Evolutionary conservation across 2,113 vertebrate genomes (phyloP).

Genomic region (Cyrtonyx montezumae): DNA sequence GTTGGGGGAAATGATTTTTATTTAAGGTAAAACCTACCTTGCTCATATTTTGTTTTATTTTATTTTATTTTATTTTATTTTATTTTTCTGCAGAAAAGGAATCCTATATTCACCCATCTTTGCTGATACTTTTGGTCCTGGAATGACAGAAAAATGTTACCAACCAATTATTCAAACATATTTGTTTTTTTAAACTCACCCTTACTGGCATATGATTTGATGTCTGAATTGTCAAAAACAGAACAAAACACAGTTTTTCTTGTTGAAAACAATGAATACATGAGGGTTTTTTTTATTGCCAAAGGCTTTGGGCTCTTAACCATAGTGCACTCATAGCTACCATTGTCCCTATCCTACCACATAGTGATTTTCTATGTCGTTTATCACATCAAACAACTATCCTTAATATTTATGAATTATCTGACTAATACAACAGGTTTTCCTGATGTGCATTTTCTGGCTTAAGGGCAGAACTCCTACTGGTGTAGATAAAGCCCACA

Average conservation of each 20-base stretch:
- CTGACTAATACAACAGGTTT: not conserved
- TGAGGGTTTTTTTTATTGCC: not conserved
- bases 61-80: not conserved
- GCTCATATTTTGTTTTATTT: not conserved
- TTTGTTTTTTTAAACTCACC: not conserved
- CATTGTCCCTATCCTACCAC: not conserved
- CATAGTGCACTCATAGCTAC: not conserved
- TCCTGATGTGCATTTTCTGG: not conserved
- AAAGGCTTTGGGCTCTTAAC: not conserved
- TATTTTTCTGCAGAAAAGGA: not conserved
- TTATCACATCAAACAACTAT: not conserved
- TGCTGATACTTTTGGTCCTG: not conserved
- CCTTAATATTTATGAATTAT: conserved; percentile 35
- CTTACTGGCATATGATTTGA: not conserved
- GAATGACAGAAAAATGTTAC: not conserved
- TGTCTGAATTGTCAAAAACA: not conserved
- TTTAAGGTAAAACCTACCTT: not conserved
- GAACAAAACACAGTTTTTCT: not conserved
- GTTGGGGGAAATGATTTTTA: not conserved
- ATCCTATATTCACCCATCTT: not conserved
- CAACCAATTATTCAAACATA: not conserved
- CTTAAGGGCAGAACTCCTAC: conserved; percentile 31
- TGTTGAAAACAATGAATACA: not conserved
- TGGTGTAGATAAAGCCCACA: not conserved
- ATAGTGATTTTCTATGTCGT: not conserved